Conservation (phyloP, 2,888 invertebrate genomes). For the Agrotis ipsilon region DNA sequence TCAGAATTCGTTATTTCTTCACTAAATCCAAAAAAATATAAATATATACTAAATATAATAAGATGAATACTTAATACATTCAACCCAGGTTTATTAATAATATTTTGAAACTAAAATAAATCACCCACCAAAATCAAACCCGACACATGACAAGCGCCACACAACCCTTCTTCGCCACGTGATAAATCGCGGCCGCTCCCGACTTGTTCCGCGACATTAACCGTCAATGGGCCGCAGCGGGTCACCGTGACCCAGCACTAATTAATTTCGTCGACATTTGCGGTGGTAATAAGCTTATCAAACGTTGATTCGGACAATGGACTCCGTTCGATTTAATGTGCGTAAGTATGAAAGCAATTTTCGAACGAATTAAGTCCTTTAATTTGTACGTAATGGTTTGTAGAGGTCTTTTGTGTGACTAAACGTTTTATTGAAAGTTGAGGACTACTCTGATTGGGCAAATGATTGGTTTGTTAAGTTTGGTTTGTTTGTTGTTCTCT, state of each 20-base stretch:
- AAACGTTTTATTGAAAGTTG: conserved; percentile 47
- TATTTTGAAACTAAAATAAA: neutral
- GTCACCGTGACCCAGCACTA: conserved; percentile 80
- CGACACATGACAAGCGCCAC: conserved; percentile 4
- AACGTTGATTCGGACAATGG: conserved; percentile 80
- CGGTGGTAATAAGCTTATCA: conserved; percentile 88
- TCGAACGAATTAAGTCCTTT: conserved; percentile 56
- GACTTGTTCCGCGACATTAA: conserved; percentile 62
- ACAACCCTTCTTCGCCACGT: conserved; percentile 37
- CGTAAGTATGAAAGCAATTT: conserved; percentile 60
- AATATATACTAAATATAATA: no score
- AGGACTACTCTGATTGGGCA: conserved; percentile 40
- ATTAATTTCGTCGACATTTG: conserved; percentile 88
- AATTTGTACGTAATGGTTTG: conserved; percentile 53
- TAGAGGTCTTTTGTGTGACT: conserved; percentile 50
- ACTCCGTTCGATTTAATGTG: conserved; percentile 66
- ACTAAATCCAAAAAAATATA: no score
- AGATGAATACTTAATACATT: no score
- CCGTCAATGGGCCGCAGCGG: conserved; percentile 76
- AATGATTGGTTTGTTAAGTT: conserved; percentile 29
- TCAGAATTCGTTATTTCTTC: no score
- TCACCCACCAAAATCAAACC: conserved; percentile 12
- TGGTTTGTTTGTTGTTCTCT: conserved; percentile 18
- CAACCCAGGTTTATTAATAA: no score
- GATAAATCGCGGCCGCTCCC: conserved; percentile 52